These are phyloP conservation scores for Gallinago nigripennis DNA, from an alignment of 2,797 vertebrate species.

Conservation along the genomic window DNA sequence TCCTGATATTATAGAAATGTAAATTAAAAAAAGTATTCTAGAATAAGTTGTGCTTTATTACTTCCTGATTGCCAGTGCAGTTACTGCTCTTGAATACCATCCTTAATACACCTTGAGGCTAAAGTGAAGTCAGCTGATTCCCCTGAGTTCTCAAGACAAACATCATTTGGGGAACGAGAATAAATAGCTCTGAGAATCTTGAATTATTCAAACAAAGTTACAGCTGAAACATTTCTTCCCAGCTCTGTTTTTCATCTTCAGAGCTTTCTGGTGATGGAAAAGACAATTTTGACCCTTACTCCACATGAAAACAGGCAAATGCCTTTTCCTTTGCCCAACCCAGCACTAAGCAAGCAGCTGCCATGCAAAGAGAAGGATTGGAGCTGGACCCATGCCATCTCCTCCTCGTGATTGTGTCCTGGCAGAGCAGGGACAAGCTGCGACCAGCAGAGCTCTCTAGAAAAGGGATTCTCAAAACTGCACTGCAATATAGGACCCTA, in stretches of 20 bases:
- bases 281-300: background rate
- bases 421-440: background rate
- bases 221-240: background rate
- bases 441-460: background rate
- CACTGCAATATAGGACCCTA: background rate
- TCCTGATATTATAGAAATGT: background rate
- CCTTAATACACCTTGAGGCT: slow-evolving; percentile 7
- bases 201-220: slow-evolving; percentile 64
- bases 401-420: rapidly evolving
- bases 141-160: slow-evolving; percentile 47
- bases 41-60: background rate
- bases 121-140: slow-evolving; percentile 27
- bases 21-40: background rate
- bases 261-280: background rate
- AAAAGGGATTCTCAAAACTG: background rate
- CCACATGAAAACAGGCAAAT: background rate
- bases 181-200: slow-evolving; percentile 49
- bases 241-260: background rate
- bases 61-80: background rate
- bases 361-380: background rate
- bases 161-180: slow-evolving; percentile 26
- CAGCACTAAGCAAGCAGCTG: background rate
- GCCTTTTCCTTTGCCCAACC: background rate
- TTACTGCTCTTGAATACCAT: background rate
- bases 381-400: background rate